A percentile compares a stretch with the other conserved stretches of the same genome.
phyloP scores from a whole-genome alignment of 1,140 invertebrate genomes.

The Caerostris extrusa region DNA sequence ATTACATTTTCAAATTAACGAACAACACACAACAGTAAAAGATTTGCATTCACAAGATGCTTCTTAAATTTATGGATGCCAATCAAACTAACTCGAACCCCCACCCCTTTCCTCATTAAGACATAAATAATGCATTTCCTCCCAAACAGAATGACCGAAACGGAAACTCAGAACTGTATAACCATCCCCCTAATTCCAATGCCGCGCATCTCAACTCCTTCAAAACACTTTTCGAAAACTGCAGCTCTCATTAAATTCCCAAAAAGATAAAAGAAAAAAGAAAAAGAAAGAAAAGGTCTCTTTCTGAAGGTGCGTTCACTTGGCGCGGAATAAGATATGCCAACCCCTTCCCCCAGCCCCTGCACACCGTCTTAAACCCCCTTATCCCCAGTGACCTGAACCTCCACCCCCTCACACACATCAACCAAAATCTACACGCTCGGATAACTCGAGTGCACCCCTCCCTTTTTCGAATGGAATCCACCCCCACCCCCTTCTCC shows the following conservation, averaged over 20 bases:
- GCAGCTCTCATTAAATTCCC: conserved; percentile 74
- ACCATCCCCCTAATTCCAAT: conserved; percentile 27
- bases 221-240: conserved; percentile 74
- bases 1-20: no score
- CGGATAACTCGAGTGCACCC: conserved; percentile 60
- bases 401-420: conserved; percentile 29
- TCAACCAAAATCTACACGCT: conserved; percentile 76
- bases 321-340: conserved; percentile 75
- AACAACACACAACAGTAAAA: no score
- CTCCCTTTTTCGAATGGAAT: conserved; percentile 4
- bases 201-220: conserved; percentile 46
- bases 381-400: conserved; percentile 45
- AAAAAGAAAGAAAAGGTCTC: neutral
- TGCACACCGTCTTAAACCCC: neutral
- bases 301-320: conserved; percentile 54
- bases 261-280: neutral
- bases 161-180: conserved; percentile 1
- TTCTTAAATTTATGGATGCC: no score
- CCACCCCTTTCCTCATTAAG: neutral
- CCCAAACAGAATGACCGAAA: conserved; percentile 35
- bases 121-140: neutral
- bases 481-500: neutral
- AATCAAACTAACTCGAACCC: no score
- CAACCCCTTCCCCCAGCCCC: conserved; percentile 41
- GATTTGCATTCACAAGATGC: no score